A percentile compares a stretch with the other conserved stretches of the same genome.
Evolutionary conservation across 1,140 invertebrate genomes (phyloP).

Genomic region (Spodoptera litura): DNA sequence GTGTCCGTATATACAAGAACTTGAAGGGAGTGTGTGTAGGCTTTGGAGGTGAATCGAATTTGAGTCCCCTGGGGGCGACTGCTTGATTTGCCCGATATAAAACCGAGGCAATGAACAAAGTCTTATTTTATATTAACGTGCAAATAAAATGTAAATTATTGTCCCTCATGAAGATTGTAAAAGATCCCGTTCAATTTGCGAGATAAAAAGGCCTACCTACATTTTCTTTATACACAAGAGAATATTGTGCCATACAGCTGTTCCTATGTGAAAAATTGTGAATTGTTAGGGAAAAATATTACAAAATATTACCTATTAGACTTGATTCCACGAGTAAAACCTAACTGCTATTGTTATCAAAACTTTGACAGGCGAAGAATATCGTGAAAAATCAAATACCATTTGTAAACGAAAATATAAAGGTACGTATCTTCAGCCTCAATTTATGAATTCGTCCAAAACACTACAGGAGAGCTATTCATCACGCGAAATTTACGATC

Average conservation of each 20-base stretch:
- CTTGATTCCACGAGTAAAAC: background rate
- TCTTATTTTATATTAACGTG: background rate
- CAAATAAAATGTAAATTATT: background rate
- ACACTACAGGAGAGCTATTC: constrained; percentile 11
- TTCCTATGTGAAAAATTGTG: too few species aligned
- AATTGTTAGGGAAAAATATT: too few species aligned
- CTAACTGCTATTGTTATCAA: background rate
- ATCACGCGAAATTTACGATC: constrained; percentile 29
- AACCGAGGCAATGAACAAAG: background rate
- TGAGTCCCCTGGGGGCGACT: background rate
- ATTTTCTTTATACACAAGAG: too few species aligned
- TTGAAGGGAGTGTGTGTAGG: background rate
- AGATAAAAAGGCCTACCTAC: too few species aligned
- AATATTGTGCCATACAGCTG: too few species aligned
- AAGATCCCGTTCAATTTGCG: too few species aligned
- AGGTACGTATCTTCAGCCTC: background rate
- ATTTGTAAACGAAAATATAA: background rate
- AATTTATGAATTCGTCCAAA: constrained; percentile 23
- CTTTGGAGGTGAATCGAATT: constrained; percentile 17
- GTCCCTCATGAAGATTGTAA: too few species aligned
- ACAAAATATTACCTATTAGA: too few species aligned
- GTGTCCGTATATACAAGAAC: too few species aligned
- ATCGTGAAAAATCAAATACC: constrained; percentile 16
- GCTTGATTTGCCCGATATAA: constrained; percentile 8
- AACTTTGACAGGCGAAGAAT: background rate